phyloP scores from a whole-genome alignment of 2,113 vertebrate genomes.

The Stigmatopora nigra region DNA sequence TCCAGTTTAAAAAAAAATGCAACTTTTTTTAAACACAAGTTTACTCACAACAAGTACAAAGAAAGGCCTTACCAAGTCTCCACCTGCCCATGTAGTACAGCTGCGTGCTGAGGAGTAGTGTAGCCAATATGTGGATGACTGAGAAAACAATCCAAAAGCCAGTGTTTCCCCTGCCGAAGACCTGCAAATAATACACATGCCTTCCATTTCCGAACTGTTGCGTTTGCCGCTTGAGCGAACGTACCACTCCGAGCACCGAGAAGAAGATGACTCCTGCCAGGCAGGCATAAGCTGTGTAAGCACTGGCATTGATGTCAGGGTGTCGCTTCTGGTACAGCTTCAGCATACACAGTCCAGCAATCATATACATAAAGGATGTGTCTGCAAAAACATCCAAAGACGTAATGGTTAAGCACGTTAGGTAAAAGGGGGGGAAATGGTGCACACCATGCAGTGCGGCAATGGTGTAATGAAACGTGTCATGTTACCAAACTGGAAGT shows the following conservation, averaged over 20 bases:
- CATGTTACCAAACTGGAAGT: slow-evolving; percentile 90
- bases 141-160: slow-evolving; percentile 93
- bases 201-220: neutral
- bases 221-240: slow-evolving; percentile 22
- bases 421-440: neutral
- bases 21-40: no score
- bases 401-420: no score
- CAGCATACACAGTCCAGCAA: slow-evolving; percentile 93
- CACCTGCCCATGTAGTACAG: slow-evolving; percentile 98
- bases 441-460: neutral
- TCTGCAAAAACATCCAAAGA: slow-evolving; percentile 61
- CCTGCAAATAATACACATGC: slow-evolving; percentile 58
- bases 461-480: neutral
- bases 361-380: slow-evolving; percentile 99
- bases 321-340: slow-evolving; percentile 98
- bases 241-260: slow-evolving; percentile 92
- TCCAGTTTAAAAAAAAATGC: no score
- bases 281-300: slow-evolving; percentile 93
- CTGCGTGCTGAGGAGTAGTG: slow-evolving; percentile 90
- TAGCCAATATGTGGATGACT: slow-evolving; percentile 87
- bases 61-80: slow-evolving; percentile 70
- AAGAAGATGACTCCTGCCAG: slow-evolving; percentile 94
- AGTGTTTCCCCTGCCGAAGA: slow-evolving; percentile 87
- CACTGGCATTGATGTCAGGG: slow-evolving; percentile 94
- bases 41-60: neutral